A percentile compares a stretch with the other conserved stretches of the same genome.
Conservation (phyloP, 2,113 vertebrate species). For the Oryctolagus cuniculus region DNA sequence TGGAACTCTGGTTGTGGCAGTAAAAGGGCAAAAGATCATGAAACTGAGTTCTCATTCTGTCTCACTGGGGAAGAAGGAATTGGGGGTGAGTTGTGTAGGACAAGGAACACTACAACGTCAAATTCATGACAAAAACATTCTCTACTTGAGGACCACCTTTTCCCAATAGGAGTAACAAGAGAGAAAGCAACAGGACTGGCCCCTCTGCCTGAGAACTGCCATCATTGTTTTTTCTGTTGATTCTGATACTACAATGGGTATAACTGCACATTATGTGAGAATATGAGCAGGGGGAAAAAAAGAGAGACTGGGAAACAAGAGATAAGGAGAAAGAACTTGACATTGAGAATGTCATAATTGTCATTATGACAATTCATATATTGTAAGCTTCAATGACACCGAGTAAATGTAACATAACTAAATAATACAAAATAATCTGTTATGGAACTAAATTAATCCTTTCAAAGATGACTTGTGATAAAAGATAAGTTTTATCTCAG, state of each 20-base stretch:
- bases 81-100: not conserved
- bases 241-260: not conserved
- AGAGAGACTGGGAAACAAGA: slow-evolving; percentile 52
- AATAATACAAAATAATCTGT: slow-evolving; percentile 40
- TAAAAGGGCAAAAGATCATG: not conserved
- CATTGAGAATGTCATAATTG: slow-evolving; percentile 22
- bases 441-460: slow-evolving; percentile 16
- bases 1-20: not conserved
- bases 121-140: not conserved
- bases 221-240: not conserved
- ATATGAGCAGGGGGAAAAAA: not conserved
- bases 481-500: slow-evolving; percentile 37
- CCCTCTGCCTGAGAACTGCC: not conserved
- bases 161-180: not conserved
- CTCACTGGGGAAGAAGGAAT: not conserved
- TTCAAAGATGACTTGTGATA: slow-evolving; percentile 53
- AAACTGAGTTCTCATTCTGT: not conserved
- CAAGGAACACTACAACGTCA: not conserved
- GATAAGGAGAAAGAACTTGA: slow-evolving; percentile 43
- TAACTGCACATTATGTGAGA: not conserved
- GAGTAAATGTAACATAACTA: slow-evolving; percentile 39
- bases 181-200: not conserved
- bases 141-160: not conserved
- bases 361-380: slow-evolving; percentile 47
- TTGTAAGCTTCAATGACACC: slow-evolving; percentile 48